Percentiles rank a stretch among this genome's conserved stretches.
Evolutionary conservation across 23 tunicate genomes (phyloP).

Genomic region (Diplosoma virens): DNA sequence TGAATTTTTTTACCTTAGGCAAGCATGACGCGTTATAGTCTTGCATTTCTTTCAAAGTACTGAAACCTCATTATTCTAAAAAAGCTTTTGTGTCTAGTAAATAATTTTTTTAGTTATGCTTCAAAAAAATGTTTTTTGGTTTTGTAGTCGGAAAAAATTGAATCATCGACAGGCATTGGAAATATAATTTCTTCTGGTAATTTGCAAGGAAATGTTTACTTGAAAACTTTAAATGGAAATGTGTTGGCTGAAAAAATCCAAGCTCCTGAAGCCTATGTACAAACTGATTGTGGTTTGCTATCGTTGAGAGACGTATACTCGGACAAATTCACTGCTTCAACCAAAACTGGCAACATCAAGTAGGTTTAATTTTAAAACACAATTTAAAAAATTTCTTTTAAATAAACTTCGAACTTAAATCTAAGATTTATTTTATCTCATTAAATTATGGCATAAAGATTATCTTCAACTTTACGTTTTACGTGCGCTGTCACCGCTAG

Average conservation of each 20-base stretch:
- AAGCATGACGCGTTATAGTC: too few species aligned
- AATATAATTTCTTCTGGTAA: constrained; percentile 10
- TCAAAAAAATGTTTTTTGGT: too few species aligned
- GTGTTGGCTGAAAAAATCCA: constrained; percentile 35
- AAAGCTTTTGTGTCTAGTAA: too few species aligned
- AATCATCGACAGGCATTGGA: neutral
- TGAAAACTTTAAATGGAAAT: constrained; percentile 6
- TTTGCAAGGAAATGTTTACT: constrained; percentile 27
- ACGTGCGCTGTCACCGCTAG: too few species aligned
- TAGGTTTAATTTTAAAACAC: neutral
- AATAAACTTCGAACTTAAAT: too few species aligned
- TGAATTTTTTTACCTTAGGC: too few species aligned
- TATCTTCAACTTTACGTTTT: too few species aligned
- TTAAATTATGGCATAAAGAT: too few species aligned
- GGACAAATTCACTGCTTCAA: neutral
- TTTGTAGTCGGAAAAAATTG: neutral
- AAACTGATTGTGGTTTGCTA: constrained; percentile 3
- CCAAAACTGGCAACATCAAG: constrained; percentile 27
- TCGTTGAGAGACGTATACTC: constrained; percentile 7
- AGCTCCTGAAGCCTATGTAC: neutral
- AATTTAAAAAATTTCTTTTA: neutral
- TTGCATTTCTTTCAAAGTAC: too few species aligned
- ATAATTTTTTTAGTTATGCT: too few species aligned
- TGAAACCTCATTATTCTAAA: too few species aligned
- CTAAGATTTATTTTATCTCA: too few species aligned